These are phyloP conservation scores for Onychorhynchus coronatus DNA, from an alignment of 2,113 vertebrate genomes.

Conservation along the genomic window DNA sequence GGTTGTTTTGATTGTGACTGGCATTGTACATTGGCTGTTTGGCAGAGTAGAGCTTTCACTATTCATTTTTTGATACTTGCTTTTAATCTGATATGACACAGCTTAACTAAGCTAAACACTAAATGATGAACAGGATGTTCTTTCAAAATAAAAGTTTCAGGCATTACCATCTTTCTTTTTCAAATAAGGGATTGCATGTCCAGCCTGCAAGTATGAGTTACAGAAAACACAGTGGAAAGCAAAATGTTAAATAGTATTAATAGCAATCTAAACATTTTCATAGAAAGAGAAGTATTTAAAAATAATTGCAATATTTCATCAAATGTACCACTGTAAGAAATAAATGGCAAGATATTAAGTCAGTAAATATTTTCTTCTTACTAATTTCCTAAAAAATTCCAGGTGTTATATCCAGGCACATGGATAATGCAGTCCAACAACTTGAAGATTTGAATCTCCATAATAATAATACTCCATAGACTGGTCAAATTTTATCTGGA, in stretches of 20 bases:
- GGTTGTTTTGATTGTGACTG: constrained; percentile 39
- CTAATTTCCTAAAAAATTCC: neutral
- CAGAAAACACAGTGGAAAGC: neutral
- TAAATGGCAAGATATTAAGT: neutral
- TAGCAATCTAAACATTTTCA: neutral
- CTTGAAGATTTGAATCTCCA: neutral
- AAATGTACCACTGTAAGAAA: neutral
- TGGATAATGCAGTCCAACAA: neutral
- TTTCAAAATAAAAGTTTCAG: constrained; percentile 1
- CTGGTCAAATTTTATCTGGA: neutral
- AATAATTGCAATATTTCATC: neutral
- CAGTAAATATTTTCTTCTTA: neutral
- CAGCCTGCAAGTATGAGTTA: neutral
- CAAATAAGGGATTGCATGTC: neutral
- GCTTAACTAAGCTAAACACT: constrained; percentile 27
- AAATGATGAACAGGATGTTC: neutral
- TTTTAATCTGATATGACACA: constrained; percentile 61
- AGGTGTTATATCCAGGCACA: too few relatives aligned
- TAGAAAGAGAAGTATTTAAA: neutral
- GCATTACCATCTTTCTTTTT: neutral
- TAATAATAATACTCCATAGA: neutral
- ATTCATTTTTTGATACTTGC: constrained; percentile 45
- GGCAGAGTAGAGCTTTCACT: constrained; percentile 42
- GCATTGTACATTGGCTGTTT: neutral
- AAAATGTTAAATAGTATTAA: neutral